Evolutionary conservation across 2,113 vertebrate species (phyloP).

Genomic region (Eulemur macaco): DNA sequence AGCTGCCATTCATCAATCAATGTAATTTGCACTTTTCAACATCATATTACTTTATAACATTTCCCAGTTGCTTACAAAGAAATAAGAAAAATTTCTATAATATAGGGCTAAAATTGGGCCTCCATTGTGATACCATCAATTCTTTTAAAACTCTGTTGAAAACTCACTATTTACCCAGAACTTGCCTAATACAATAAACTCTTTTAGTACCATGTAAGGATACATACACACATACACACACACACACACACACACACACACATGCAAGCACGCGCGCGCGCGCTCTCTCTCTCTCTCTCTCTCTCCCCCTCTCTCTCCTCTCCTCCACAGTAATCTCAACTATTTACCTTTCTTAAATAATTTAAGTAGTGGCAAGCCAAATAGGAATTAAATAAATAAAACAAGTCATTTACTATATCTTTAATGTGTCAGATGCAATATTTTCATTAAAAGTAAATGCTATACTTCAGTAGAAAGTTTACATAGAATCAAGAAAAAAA

Average conservation of each 20-base stretch:
- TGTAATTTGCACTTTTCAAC: not conserved
- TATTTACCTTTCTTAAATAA: conserved; percentile 2
- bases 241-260: not conserved
- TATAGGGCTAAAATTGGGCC: not conserved
- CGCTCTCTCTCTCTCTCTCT: too few species aligned
- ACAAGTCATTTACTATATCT: not conserved
- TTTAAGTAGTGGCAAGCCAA: not conserved
- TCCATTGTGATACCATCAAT: not conserved
- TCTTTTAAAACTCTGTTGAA: not conserved
- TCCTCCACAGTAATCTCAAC: not conserved
- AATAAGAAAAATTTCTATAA: not conserved
- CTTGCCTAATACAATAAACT: not conserved
- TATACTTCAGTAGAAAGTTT: not conserved
- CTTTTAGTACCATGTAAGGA: not conserved
- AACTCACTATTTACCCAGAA: not conserved
- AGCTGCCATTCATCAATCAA: not conserved
- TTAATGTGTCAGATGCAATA: not conserved
- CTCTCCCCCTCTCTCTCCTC: too few species aligned
- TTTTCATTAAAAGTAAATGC: conserved; percentile 25
- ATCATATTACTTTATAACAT: not conserved
- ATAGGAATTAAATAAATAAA: conserved; percentile 8
- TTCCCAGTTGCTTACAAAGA: not conserved
- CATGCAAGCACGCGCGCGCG: not conserved
- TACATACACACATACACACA: not conserved
- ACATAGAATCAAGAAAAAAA: not conserved